Conservation (phyloP, 1,140 invertebrate genomes). For the Drosophila pandora region DNA sequence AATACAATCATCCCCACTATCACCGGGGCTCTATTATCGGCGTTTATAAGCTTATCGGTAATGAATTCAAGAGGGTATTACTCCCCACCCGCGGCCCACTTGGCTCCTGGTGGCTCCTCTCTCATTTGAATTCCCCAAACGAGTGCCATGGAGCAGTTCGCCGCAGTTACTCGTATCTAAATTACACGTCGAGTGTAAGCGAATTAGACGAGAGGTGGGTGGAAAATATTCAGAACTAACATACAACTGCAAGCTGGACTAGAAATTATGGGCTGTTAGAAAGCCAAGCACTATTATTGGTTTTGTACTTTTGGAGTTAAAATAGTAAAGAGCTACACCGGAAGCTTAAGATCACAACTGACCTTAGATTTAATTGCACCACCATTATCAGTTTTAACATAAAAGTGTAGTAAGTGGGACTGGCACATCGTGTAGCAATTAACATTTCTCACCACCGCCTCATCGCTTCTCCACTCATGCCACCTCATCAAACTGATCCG, state of each 20-base stretch:
- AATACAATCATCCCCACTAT: slow-evolving; percentile 11
- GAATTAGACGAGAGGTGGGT: not conserved
- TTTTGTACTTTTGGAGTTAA: too few relatives aligned
- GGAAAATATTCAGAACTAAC: too few relatives aligned
- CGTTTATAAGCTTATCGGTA: slow-evolving; percentile 30
- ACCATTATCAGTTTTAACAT: not conserved
- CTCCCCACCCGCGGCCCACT: not conserved
- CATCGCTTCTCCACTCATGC: not conserved
- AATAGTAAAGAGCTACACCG: too few relatives aligned
- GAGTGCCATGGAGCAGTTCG: not conserved
- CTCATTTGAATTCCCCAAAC: not conserved
- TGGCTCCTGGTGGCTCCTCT: not conserved
- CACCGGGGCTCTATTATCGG: slow-evolving; percentile 22
- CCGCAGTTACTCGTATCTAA: not conserved
- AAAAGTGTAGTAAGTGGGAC: not conserved
- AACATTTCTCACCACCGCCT: not conserved
- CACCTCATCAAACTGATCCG: not conserved
- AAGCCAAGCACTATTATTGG: too few relatives aligned
- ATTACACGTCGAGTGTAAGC: not conserved
- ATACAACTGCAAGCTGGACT: too few relatives aligned
- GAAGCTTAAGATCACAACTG: too few relatives aligned
- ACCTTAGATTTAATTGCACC: not conserved
- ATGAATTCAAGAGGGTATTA: slow-evolving; percentile 17
- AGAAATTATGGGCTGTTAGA: too few relatives aligned
- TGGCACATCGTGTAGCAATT: not conserved